Conservation (phyloP, 2,888 invertebrate species). For the Zelleria hepariella region DNA sequence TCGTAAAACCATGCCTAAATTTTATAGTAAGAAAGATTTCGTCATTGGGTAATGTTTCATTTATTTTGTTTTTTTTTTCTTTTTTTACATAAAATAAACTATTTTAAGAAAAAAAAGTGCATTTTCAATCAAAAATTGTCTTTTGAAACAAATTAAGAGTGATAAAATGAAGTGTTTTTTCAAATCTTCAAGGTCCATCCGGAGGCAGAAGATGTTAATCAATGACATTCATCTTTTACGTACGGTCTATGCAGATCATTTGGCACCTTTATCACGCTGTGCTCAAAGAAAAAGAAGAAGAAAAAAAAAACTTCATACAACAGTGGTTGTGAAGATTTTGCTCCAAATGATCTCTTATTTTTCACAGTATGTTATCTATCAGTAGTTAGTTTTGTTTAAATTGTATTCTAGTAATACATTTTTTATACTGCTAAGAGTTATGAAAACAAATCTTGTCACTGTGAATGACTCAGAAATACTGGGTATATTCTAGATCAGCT, state of each 20-base stretch:
- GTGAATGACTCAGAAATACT: no score
- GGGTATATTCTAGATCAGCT: no score
- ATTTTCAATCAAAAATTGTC: not conserved
- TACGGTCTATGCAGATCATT: not conserved
- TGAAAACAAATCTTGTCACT: no score
- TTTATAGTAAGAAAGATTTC: constrained; percentile 8
- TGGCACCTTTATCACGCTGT: not conserved
- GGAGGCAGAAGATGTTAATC: not conserved
- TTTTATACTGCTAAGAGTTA: no score
- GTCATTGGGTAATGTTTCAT: not conserved
- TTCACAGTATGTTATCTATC: no score
- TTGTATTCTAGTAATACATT: no score
- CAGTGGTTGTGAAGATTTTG: no score
- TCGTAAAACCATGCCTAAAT: constrained; percentile 7
- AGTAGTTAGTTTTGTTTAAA: no score
- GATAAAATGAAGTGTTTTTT: not conserved
- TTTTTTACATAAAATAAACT: no score
- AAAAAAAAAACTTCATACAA: no score
- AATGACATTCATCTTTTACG: not conserved
- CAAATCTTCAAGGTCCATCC: not conserved
- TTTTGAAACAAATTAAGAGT: not conserved
- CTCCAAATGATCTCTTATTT: no score
- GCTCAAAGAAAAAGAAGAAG: not conserved
- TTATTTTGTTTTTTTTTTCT: not conserved
- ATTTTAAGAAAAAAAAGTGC: not conserved